A percentile compares a stretch with the other conserved stretches of the same genome.
Evolutionary conservation across 1,140 invertebrate species (phyloP).

Genomic region (Diorhabda elongata): DNA sequence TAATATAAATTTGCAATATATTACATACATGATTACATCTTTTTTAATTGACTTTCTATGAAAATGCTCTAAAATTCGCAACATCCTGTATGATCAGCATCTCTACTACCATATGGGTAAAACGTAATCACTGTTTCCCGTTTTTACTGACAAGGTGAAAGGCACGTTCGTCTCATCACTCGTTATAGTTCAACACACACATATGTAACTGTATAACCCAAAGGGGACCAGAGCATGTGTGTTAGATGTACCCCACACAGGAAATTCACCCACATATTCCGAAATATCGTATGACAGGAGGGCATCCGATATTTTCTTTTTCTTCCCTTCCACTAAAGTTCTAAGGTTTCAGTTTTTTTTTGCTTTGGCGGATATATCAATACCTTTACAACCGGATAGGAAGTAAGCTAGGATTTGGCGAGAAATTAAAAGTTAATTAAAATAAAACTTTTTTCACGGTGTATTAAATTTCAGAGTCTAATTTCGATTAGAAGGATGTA

Average conservation of each 20-base stretch:
- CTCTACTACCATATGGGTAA: not conserved
- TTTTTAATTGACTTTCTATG: no score
- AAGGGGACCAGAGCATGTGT: not conserved
- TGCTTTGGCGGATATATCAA: not conserved
- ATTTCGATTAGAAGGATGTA: no score
- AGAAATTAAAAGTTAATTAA: not conserved
- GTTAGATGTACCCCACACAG: not conserved
- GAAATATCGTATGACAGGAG: not conserved
- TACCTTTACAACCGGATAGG: not conserved
- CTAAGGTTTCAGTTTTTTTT: not conserved
- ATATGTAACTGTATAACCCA: not conserved
- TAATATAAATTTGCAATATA: no score
- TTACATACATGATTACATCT: no score
- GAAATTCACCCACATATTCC: not conserved
- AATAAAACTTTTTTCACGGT: no score
- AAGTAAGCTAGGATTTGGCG: not conserved
- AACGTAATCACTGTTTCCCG: not conserved
- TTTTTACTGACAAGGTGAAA: not conserved
- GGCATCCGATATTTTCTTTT: constrained; percentile 2
- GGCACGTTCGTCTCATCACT: not conserved
- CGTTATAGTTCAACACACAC: not conserved
- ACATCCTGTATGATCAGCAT: no score
- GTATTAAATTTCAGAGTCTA: no score
- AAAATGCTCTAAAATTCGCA: not conserved
- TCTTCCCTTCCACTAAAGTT: not conserved